Evolutionary conservation across 1,140 invertebrate genomes (phyloP).

Genomic region (Halesus radiatus): DNA sequence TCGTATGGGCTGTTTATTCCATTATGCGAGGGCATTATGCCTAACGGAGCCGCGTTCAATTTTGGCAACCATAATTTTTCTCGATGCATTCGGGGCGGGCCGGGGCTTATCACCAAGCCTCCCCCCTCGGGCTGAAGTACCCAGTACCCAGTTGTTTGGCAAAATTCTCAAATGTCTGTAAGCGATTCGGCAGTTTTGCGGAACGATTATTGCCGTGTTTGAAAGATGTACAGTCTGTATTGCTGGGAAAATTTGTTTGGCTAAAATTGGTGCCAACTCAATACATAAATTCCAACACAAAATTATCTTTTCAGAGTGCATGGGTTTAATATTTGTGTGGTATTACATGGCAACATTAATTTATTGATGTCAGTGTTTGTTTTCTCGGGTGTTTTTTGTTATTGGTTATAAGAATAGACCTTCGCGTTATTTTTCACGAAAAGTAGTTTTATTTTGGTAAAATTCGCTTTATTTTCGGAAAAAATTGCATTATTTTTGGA

Average conservation of each 20-base stretch:
- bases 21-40: conserved; percentile 50
- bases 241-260: too few relatives aligned
- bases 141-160: background rate
- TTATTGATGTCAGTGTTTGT: too few relatives aligned
- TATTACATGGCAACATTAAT: too few relatives aligned
- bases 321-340: too few relatives aligned
- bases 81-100: conserved; percentile 27
- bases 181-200: background rate
- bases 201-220: conserved; percentile 16
- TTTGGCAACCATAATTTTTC: conserved; percentile 55
- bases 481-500: too few relatives aligned
- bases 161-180: background rate
- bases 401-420: too few relatives aligned
- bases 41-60: conserved; percentile 43
- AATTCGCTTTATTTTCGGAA: too few relatives aligned
- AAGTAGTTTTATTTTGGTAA: too few relatives aligned
- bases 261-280: too few relatives aligned
- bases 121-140: background rate
- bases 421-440: too few relatives aligned
- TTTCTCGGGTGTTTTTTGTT: too few relatives aligned
- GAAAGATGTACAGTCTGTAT: background rate
- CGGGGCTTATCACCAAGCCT: conserved; percentile 6
- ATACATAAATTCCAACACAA: background rate
- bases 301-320: background rate
- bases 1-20: conserved; percentile 57